Evolutionary conservation across 2,888 invertebrate species (phyloP).

Genomic region (Apomyelois bistriatella): DNA sequence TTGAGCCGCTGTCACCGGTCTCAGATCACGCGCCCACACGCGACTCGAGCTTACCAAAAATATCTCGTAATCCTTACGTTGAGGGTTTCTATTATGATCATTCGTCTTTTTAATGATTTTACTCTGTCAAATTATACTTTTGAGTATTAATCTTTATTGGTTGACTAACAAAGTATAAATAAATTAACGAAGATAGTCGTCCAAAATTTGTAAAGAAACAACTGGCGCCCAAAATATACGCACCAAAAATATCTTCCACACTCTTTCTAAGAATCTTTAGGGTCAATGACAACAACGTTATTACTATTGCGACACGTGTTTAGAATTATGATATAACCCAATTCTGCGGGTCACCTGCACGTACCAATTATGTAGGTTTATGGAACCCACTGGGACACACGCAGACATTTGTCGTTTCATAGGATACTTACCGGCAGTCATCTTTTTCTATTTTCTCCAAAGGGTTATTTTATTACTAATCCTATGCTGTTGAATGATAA

Average conservation of each 20-base stretch:
- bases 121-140: no score
- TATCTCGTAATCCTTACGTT: background rate
- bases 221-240: background rate
- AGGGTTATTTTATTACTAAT: no score
- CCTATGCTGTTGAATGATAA: no score
- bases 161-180: no score
- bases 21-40: slow-evolving; percentile 2
- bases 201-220: no score
- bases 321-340: slow-evolving; percentile 1
- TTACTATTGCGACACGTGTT: slow-evolving; percentile 7
- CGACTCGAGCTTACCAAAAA: background rate
- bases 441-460: no score
- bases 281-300: slow-evolving; percentile 5
- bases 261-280: background rate
- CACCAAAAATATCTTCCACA: background rate
- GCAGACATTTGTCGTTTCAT: background rate
- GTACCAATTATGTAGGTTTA: background rate
- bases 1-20: background rate
- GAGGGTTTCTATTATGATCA: background rate
- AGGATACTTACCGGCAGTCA: no score
- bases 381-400: background rate
- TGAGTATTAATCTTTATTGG: no score
- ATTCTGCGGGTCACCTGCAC: slow-evolving; percentile 1
- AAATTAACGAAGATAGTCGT: no score
- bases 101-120: background rate